phyloP scores from a whole-genome alignment of 2,888 invertebrate species.

The Cryptocephalus moraei region DNA sequence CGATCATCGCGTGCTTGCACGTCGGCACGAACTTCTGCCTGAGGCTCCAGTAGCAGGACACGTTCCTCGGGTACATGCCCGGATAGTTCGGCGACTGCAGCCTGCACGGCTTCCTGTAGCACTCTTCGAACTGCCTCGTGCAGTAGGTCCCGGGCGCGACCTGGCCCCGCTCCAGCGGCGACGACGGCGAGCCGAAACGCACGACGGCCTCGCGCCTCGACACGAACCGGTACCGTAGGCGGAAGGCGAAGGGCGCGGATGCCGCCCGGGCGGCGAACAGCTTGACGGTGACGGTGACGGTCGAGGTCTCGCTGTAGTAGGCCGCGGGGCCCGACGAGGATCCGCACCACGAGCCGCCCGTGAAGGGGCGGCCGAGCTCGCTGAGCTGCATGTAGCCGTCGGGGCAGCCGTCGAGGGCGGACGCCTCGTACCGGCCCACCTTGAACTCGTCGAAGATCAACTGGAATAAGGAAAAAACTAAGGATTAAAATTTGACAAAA shows the following conservation, averaged over 20 bases:
- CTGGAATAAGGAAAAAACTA: conserved; percentile 35
- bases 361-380: conserved; percentile 77
- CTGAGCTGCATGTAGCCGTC: conserved; percentile 83
- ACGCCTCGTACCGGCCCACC: conserved; percentile 70
- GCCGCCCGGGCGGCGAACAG: conserved; percentile 53
- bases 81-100: conserved; percentile 87
- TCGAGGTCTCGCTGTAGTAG: conserved; percentile 84
- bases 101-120: conserved; percentile 74
- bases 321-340: conserved; percentile 69
- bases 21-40: conserved; percentile 78
- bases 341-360: conserved; percentile 86
- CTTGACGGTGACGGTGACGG: conserved; percentile 76
- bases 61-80: conserved; percentile 79
- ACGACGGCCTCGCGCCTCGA: conserved; percentile 71
- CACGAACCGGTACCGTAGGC: conserved; percentile 71
- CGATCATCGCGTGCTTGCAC: conserved; percentile 86
- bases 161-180: conserved; percentile 72
- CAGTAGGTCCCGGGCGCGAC: conserved; percentile 53
- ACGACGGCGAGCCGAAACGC: conserved; percentile 63
- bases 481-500: no score
- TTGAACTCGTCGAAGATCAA: conserved; percentile 82
- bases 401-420: conserved; percentile 67
- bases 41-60: conserved; percentile 83
- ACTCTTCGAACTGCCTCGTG: conserved; percentile 78
- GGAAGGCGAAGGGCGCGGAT: conserved; percentile 69